phyloP scores from a whole-genome alignment of 2,797 vertebrate species.

The Bothrops alternatus region DNA sequence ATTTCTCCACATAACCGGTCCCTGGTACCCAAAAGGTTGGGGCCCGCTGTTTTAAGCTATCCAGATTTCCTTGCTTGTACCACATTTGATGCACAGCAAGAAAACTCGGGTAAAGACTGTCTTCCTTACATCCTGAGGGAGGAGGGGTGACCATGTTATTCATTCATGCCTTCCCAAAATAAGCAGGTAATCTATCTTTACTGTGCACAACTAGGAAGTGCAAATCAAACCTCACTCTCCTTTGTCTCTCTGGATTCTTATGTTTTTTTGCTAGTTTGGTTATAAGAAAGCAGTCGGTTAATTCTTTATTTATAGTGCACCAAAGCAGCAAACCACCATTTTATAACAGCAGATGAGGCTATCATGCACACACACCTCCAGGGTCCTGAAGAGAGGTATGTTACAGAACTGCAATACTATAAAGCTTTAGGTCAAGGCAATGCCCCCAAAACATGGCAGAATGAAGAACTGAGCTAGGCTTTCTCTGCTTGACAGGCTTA shows the following conservation, averaged over 20 bases:
- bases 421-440: neutral
- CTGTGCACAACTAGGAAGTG: neutral
- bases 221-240: neutral
- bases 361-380: neutral
- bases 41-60: no score
- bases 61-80: neutral
- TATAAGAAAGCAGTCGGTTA: neutral
- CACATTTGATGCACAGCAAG: neutral
- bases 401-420: neutral
- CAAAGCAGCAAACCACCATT: neutral
- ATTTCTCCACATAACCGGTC: no score
- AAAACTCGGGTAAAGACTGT: neutral
- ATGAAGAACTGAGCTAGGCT: neutral
- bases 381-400: neutral
- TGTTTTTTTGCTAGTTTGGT: neutral
- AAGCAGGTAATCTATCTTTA: neutral
- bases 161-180: neutral
- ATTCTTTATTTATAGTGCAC: neutral
- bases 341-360: neutral
- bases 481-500: neutral
- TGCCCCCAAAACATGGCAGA: neutral
- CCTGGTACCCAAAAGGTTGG: no score
- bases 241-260: neutral
- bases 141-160: neutral
- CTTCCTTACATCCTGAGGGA: neutral